phyloP scores from a whole-genome alignment of 2,888 invertebrate genomes.

The Cremastinae sp. region DNA sequence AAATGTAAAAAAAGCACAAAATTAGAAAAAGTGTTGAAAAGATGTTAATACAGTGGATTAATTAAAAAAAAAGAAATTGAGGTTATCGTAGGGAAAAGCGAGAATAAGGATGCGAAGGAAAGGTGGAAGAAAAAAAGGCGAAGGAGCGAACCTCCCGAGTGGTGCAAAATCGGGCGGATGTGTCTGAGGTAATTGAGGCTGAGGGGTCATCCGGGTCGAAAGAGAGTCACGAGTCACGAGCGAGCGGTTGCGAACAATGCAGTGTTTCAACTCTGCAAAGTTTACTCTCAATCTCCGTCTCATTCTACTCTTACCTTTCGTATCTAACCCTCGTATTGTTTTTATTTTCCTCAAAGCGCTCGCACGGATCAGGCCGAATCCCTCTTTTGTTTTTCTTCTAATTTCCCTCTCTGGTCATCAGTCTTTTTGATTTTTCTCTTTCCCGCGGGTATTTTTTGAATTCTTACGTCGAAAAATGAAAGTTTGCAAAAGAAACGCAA shows the following conservation, averaged over 20 bases:
- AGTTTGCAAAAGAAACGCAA: too few relatives aligned
- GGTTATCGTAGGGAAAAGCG: neutral
- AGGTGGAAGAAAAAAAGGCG: conserved; percentile 43
- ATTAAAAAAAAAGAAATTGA: neutral
- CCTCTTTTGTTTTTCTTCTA: conserved; percentile 25
- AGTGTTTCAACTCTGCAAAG: conserved; percentile 67
- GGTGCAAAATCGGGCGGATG: conserved; percentile 76
- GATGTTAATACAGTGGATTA: neutral
- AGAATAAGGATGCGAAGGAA: conserved; percentile 12
- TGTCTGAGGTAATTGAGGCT: conserved; percentile 80
- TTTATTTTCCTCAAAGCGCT: conserved; percentile 9
- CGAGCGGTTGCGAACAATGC: conserved; percentile 79
- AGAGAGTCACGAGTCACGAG: conserved; percentile 80
- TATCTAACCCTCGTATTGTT: conserved; percentile 32
- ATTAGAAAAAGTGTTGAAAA: neutral
- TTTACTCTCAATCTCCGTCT: conserved; percentile 44
- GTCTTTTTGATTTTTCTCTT: conserved; percentile 39
- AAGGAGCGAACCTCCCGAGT: conserved; percentile 64
- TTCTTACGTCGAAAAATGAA: too few relatives aligned
- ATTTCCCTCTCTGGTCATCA: conserved; percentile 37
- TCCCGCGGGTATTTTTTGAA: too few relatives aligned
- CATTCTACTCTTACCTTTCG: conserved; percentile 32
- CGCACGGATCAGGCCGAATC: conserved; percentile 24
- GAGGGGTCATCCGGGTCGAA: conserved; percentile 79
- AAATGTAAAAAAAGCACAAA: too few relatives aligned